Evolutionary conservation across 2,888 invertebrate species (phyloP), one percentile per base, ranked within the genome.

Genomic region (Amphipyra tragopoginis): DNA sequence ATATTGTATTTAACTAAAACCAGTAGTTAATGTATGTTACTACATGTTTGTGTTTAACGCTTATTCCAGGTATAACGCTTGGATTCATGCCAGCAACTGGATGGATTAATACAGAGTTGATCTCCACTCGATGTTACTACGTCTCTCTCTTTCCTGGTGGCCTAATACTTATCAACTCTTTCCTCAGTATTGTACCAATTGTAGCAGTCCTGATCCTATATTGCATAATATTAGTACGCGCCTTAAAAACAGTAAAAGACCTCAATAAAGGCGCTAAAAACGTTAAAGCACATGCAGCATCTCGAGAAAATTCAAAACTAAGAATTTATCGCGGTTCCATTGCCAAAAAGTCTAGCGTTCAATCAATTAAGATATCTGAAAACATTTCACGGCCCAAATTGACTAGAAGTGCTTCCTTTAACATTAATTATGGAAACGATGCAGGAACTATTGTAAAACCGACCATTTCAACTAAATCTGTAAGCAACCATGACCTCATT

Each of bases 31-130:
- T 45, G 39, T 56, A 49, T 57, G 48, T 72, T 53, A 69, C 62
- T 63, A 71, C 42, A 65, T 73, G 66, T 73, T 66, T 68, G 72
- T 74, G 60, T 80, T 52, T 77, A 76, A 74, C 67, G 21, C 43
- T 72, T 65, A 60, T 87, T 87, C 38, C 90, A 96, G 96, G 96
- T 80, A 80, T 95, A 11, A 83, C 92, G 21, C 90, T 96, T 38
- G 96, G 96, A 64, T 96, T 96, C 80, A 84, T 96, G 74, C 96
- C 96, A 26, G 88, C 92, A 2, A 95, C 95, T 8, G 96, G 96
- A 64, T 96, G 96, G 95, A 87, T 92, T 26, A 93, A 91, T 70
- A 79, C 77, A 51, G 91, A 93, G 68, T 79, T 87, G 11, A 72
- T 72, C 29, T 55, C 67, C 44, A 80, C 83, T 38, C 81, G 85